A percentile compares a stretch with the other conserved stretches of the same genome.
phyloP scores from a whole-genome alignment of 2,888 invertebrate species.

The Beris morrisii region DNA sequence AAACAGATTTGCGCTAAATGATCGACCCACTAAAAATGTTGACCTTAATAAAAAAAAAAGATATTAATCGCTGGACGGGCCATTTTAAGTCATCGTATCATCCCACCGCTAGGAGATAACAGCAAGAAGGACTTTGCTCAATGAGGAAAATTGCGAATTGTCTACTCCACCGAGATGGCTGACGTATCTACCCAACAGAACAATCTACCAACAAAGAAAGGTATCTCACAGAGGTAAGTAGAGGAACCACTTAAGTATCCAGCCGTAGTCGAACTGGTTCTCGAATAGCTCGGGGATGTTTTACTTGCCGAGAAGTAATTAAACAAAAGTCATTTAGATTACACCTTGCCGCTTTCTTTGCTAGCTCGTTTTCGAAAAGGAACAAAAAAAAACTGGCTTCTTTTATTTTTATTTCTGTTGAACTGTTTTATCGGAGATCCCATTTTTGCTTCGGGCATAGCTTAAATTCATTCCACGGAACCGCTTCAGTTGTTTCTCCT shows the following conservation, averaged over 20 bases:
- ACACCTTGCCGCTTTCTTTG: slow-evolving; percentile 15
- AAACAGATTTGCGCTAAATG: slow-evolving; percentile 37
- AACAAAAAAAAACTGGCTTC: too few relatives aligned
- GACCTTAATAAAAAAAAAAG: slow-evolving; percentile 17
- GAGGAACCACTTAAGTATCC: slow-evolving; percentile 21
- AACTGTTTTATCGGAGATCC: too few relatives aligned
- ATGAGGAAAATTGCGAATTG: background rate
- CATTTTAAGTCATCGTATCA: slow-evolving; percentile 13
- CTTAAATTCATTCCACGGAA: too few relatives aligned
- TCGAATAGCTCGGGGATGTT: slow-evolving; percentile 31
- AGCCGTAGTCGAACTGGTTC: slow-evolving; percentile 19
- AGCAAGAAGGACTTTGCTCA: too few relatives aligned
- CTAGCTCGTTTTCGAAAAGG: too few relatives aligned
- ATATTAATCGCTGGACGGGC: slow-evolving; percentile 23
- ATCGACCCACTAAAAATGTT: slow-evolving; percentile 21
- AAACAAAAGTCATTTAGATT: slow-evolving; percentile 40
- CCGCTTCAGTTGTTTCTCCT: too few relatives aligned
- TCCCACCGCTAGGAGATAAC: too few relatives aligned
- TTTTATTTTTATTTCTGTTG: too few relatives aligned
- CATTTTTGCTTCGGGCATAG: too few relatives aligned
- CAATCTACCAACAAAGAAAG: slow-evolving; percentile 6
- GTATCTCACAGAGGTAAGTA: slow-evolving; percentile 13
- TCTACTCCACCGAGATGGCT: background rate
- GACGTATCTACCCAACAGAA: slow-evolving; percentile 4
- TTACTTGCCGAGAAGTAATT: slow-evolving; percentile 39